Percentiles rank a stretch among this genome's conserved stretches.
These are phyloP conservation scores for Xerus inauris DNA, from an alignment of 2,113 vertebrate species.

Conservation along the genomic window DNA sequence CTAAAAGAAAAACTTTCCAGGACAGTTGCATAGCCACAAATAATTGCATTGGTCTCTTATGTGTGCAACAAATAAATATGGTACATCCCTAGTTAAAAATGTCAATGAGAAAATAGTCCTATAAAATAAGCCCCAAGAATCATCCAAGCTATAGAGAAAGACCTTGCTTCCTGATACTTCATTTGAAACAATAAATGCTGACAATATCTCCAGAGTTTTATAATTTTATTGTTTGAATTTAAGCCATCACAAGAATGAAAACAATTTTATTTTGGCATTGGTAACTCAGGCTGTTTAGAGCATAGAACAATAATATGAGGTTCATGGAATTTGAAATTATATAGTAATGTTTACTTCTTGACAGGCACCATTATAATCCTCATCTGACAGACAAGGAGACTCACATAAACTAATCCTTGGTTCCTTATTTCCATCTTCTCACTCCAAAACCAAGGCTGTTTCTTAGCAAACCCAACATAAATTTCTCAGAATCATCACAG, in stretches of 20 bases:
- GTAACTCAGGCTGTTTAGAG: background rate
- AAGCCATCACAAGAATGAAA: background rate
- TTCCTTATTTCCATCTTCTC: background rate
- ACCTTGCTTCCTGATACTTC: background rate
- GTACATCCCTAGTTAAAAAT: background rate
- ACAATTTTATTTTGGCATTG: background rate
- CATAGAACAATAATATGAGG: background rate
- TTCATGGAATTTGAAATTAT: background rate
- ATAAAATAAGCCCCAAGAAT: background rate
- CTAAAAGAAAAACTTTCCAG: background rate
- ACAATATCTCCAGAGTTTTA: background rate
- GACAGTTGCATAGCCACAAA: background rate
- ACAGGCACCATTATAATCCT: background rate
- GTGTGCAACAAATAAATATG: background rate
- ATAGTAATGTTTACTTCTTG: background rate
- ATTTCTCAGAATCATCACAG: background rate
- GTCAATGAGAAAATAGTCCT: background rate
- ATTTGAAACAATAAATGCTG: conserved; percentile 34
- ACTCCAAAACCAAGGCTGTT: background rate
- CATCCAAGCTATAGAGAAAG: conserved; percentile 16
- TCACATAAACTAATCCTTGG: background rate
- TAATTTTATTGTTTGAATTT: background rate
- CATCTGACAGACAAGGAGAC: background rate
- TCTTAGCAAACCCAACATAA: background rate
- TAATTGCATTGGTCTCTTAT: background rate